Evolutionary conservation across 1,140 invertebrate genomes (phyloP).

Genomic region (Drosophila pseudoobscura): DNA sequence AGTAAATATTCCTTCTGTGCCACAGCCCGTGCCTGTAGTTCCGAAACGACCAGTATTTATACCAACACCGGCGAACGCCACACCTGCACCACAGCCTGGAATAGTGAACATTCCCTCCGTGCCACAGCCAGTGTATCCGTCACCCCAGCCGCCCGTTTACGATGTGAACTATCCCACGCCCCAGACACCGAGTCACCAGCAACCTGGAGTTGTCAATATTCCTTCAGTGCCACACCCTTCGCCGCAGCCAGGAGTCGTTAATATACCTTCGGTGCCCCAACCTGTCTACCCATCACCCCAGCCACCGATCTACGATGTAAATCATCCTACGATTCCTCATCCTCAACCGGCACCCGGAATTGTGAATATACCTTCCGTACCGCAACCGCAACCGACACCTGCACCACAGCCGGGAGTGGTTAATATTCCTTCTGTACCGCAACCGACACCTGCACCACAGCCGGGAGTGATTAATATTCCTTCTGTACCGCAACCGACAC

Average conservation of each 20-base stretch:
- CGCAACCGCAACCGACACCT: conserved; percentile 10
- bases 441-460: conserved; percentile 20
- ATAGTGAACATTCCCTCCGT: conserved; percentile 84
- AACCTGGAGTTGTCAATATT: conserved; percentile 48
- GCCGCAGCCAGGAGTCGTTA: conserved; percentile 10
- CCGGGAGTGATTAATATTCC: conserved; percentile 57
- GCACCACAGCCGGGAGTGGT: conserved; percentile 31
- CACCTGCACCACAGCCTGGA: conserved; percentile 85
- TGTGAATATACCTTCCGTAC: conserved; percentile 81
- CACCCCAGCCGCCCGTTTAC: conserved; percentile 14
- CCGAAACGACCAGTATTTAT: conserved; percentile 16
- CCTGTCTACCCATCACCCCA: conserved; percentile 60
- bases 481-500: conserved; percentile 6
- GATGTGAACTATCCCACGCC: conserved; percentile 83
- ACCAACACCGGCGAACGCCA: conserved; percentile 5
- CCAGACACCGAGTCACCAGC: conserved; percentile 1
- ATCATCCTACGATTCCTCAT: conserved; percentile 84
- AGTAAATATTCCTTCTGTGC: conserved; percentile 44
- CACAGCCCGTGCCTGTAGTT: conserved; percentile 21
- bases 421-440: conserved; percentile 46
- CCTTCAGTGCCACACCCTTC: conserved; percentile 69
- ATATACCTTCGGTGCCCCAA: conserved; percentile 84
- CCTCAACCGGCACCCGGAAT: conserved; percentile 84
- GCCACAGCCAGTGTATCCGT: conserved; percentile 20
- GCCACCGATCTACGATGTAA: conserved; percentile 3